Conservation (phyloP, 2,888 invertebrate species). For the Morinoia aosen region DNA sequence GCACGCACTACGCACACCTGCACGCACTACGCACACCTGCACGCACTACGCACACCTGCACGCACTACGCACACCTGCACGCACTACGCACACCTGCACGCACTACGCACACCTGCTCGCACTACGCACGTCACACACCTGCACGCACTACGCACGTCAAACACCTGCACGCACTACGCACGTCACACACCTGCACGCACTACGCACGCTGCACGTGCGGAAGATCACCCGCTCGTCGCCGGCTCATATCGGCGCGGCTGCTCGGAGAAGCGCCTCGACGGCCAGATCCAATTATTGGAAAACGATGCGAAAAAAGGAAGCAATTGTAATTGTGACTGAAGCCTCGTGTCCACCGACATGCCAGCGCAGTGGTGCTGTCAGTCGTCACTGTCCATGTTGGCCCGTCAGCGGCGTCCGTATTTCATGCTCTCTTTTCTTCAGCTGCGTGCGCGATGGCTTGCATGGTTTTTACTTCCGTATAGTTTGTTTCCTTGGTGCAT, state of each 20-base stretch:
- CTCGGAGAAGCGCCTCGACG: not conserved
- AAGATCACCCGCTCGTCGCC: not conserved
- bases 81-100: no score
- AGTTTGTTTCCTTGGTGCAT: not conserved
- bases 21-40: no score
- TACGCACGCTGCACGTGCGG: not conserved
- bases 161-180: not conserved
- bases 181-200: not conserved
- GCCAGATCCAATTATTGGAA: conserved; percentile 39
- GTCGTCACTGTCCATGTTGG: not conserved
- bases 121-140: no score
- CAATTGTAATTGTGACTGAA: conserved; percentile 27
- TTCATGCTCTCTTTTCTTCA: not conserved
- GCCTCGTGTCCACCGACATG: not conserved
- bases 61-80: no score
- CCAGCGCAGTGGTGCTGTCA: not conserved
- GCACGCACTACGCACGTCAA: not conserved
- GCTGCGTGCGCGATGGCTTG: no score
- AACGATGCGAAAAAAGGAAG: conserved; percentile 21
- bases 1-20: no score
- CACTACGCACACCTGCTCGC: no score
- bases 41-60: no score
- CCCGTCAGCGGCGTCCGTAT: not conserved
- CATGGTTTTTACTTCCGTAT: not conserved
- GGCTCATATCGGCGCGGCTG: not conserved